Evolutionary conservation across 2,797 vertebrate genomes (phyloP), one percentile per base, ranked within the genome.

Genomic region (Rachycentron canadum): DNA sequence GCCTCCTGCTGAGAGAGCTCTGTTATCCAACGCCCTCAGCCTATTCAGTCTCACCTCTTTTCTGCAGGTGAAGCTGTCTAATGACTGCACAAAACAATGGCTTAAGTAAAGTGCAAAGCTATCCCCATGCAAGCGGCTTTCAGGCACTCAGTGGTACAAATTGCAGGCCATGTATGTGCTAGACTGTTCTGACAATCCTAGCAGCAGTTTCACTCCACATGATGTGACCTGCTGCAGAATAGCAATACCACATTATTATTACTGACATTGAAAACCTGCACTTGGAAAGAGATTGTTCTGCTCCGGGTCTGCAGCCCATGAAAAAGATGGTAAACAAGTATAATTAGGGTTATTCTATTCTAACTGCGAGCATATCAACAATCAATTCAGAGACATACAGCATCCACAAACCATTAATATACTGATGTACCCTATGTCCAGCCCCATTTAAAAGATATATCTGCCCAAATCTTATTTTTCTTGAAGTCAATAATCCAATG

Each of bases 41-140:
- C 50, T 19, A 21, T 26, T 47, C 43, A 9, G n/a, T 59, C 73
- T 73, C 58, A 50, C 50, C 40, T 28, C 30, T 6, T 38, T 50
- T 69, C 50, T 63, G 12, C 12, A 63, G 28, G 67, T 49, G 28
- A 78, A 23, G 17, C 12, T 38, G 30, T 71, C 64, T 66, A 70
- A 72, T 55, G 73, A 74, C n/a, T 61, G 50, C 83, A 59, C 57
- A 59, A 65, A 81, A 63, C 55, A 77, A 45, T 47, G 71, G 66
- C 62, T 71, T 71, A 58, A 71, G 28, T 55, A 4, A 2, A 41
- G 69, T 53, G 25, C 55, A 59, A 71, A 71, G 79, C 13, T 41
- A 30, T 41, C 13, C 3, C 34, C 17, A 5, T 57, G 14, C 28
- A 26, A 32, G 25, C 1, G 3, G 45, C 38, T 78, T 57, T 80